A percentile compares a stretch with the other conserved stretches of the same genome.
Evolutionary conservation across 2,888 invertebrate genomes (phyloP).

Genomic region (Scelioninae gen. 2): DNA sequence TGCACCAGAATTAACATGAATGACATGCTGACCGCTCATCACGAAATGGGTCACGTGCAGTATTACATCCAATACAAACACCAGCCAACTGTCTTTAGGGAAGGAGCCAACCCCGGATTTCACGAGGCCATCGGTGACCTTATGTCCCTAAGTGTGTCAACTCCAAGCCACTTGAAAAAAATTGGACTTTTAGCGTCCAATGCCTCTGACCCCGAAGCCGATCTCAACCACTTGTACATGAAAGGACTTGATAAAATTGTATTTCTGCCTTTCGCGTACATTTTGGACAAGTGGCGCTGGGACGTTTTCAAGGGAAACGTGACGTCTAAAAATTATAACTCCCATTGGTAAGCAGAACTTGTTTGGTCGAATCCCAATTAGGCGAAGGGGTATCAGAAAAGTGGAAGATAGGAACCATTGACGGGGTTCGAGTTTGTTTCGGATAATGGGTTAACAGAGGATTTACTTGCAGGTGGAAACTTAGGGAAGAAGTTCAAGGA

Average conservation of each 20-base stretch:
- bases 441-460: not conserved
- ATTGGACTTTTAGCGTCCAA: constrained; percentile 76
- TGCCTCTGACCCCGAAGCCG: constrained; percentile 63
- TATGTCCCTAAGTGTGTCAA: constrained; percentile 78
- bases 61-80: constrained; percentile 85
- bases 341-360: constrained; percentile 78
- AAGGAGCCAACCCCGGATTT: constrained; percentile 78
- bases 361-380: too few species aligned
- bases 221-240: constrained; percentile 74
- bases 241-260: constrained; percentile 77
- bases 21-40: constrained; percentile 80
- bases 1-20: constrained; percentile 82
- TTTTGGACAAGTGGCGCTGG: constrained; percentile 80
- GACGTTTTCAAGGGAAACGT: constrained; percentile 80
- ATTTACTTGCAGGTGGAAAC: constrained; percentile 67
- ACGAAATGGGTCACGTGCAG: constrained; percentile 89
- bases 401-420: too few species aligned
- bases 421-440: too few species aligned
- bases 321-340: constrained; percentile 79
- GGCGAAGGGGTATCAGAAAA: too few species aligned
- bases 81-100: constrained; percentile 83
- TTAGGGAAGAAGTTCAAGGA: constrained; percentile 78
- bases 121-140: constrained; percentile 81
- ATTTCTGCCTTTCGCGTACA: constrained; percentile 78
- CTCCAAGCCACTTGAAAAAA: constrained; percentile 77